phyloP scores from a whole-genome alignment of 2,797 vertebrate genomes.

The Notolepis coatsorum region DNA sequence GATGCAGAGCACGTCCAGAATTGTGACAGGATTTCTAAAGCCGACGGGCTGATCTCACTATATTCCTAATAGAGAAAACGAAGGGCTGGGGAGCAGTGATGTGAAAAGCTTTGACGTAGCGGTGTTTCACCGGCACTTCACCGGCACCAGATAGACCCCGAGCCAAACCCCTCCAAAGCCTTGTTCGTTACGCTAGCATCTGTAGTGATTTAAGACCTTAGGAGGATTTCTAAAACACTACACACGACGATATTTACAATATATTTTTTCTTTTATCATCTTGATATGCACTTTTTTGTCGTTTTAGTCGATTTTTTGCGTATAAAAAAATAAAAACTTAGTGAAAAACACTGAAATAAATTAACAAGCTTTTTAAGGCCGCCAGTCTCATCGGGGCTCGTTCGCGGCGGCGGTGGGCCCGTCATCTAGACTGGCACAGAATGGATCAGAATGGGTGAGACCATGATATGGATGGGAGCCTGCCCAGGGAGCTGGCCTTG shows the following conservation, averaged over 20 bases:
- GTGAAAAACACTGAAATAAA: conserved; percentile 79
- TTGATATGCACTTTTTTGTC: conserved; percentile 70
- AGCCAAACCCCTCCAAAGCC: conserved; percentile 66
- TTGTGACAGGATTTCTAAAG: conserved; percentile 46
- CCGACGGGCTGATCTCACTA: conserved; percentile 28
- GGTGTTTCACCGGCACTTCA: conserved; percentile 60
- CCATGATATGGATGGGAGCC: conserved; percentile 43
- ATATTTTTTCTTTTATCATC: too few species aligned
- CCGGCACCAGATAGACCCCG: conserved; percentile 67
- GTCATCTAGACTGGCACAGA: conserved; percentile 79
- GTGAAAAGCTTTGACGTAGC: conserved; percentile 65
- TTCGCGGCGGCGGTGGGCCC: conserved; percentile 44
- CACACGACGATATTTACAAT: conserved; percentile 79
- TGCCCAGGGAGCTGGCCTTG: conserved; percentile 50
- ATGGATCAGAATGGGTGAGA: conserved; percentile 62
- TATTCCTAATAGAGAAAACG: conserved; percentile 34
- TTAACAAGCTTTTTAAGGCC: conserved; percentile 82
- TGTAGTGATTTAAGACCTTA: conserved; percentile 73
- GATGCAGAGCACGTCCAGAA: conserved; percentile 34
- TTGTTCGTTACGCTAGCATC: conserved; percentile 71
- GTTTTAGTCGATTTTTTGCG: conserved; percentile 78
- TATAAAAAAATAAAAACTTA: conserved; percentile 69
- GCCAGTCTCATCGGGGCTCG: conserved; percentile 73
- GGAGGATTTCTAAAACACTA: conserved; percentile 75
- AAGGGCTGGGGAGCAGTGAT: conserved; percentile 60